Base-by-base conservation (phyloP, 2,888 invertebrate species). In the Villa cingulata region DNA sequence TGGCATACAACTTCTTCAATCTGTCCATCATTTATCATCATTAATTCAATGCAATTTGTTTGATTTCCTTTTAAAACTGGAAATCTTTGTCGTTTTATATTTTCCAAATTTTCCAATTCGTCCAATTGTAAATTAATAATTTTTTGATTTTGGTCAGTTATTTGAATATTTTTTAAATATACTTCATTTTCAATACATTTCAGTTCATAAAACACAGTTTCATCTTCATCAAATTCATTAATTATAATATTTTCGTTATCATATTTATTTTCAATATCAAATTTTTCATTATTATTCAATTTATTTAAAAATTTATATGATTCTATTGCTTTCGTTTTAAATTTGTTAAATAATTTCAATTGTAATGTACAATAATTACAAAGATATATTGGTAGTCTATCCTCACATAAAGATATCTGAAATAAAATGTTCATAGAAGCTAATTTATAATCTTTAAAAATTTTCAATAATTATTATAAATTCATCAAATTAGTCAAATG, bases 351-450 rank as follows among this genome's bases (percentile, higher is more conserved):
- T n/a, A 62, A 54, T 41, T 56, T 57, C 49, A 62, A 54, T 51
- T 62, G 62, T 19, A 62, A 51, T 41, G 55, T 55, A 43, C 62
- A 62, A 37, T 57, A 59, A 51, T 58, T 60, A 47, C 62, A 62
- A 15, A 62, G 49, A 44, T 56, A 58, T 41, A 54, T 55, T 0
- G 59, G 57, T 37, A 54, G 55, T 5, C 41, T 41, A 6, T 50
- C 27, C 2, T 46, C 48, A 3, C 37, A 17, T 42, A 16, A 16
- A 54, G 43, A 45, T 58, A 36, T 17, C 55, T 52, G 27, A 2
- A 27, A 27, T 27, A 9, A 2, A 2, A 27, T 27, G 10, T 27
- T 27, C n/a, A n/a, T n/a, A n/a, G n/a, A n/a, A n/a, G n/a, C n/a
- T n/a, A n/a, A n/a, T n/a, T n/a, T n/a, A n/a, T n/a, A n/a, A n/a